phyloP scores from a whole-genome alignment of 2,888 invertebrate genomes.

The Ectemnius cavifrons region DNA sequence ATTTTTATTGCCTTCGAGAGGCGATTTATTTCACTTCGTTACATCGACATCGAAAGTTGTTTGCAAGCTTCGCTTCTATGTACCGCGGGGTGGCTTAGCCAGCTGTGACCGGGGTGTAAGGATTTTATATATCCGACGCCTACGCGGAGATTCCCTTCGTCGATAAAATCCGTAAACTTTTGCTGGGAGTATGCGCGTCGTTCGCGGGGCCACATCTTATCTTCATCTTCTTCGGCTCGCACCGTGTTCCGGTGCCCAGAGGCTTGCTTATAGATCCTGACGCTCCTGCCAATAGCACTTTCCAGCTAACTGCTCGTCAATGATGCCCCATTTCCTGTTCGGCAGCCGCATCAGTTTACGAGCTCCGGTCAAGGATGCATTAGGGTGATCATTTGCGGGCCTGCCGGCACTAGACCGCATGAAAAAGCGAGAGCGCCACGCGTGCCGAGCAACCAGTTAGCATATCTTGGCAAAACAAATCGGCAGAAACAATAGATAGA shows the following conservation, averaged over 20 bases:
- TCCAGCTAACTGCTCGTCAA: constrained; percentile 60
- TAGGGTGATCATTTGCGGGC: constrained; percentile 47
- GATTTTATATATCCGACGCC: constrained; percentile 48
- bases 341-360: constrained; percentile 58
- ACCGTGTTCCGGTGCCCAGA: constrained; percentile 36
- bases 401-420: constrained; percentile 30
- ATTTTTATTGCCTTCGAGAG: constrained; percentile 56
- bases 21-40: constrained; percentile 64
- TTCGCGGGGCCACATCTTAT: constrained; percentile 48
- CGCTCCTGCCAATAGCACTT: constrained; percentile 57
- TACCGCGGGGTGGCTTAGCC: neutral
- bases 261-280: constrained; percentile 46
- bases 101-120: constrained; percentile 28
- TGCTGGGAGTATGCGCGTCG: constrained; percentile 30
- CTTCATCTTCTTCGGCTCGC: constrained; percentile 46
- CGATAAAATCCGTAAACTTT: constrained; percentile 47
- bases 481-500: constrained; percentile 2
- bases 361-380: constrained; percentile 37
- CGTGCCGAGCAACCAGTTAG: no score
- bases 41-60: constrained; percentile 58
- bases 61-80: constrained; percentile 37
- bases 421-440: constrained; percentile 25
- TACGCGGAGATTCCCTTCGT: constrained; percentile 50
- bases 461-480: no score
- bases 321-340: constrained; percentile 67